phyloP scores from a whole-genome alignment of 2,113 vertebrate species.

The Salminus brasiliensis region DNA sequence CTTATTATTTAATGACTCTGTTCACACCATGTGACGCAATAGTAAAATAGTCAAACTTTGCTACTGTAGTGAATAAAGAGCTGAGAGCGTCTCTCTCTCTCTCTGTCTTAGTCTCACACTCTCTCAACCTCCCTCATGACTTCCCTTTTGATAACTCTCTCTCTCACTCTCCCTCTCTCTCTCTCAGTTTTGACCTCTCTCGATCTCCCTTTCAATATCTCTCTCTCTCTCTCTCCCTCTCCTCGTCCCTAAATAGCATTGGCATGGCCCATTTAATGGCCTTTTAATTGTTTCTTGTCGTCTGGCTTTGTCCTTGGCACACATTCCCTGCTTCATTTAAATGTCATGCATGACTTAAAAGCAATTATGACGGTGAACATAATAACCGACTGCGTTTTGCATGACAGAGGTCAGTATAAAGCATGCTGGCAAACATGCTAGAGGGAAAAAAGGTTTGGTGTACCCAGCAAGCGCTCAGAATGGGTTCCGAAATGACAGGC shows the following conservation, averaged over 20 bases:
- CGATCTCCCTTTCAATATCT: not conserved
- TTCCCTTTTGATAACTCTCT: too few relatives aligned
- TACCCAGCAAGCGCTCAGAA: not conserved
- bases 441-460: not conserved
- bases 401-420: conserved; percentile 14
- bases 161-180: conserved; percentile 22
- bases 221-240: conserved; percentile 33
- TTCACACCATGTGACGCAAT: too few relatives aligned
- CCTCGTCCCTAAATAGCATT: conserved; percentile 70
- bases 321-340: conserved; percentile 74
- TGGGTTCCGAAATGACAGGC: not conserved
- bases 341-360: conserved; percentile 70
- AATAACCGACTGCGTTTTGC: not conserved
- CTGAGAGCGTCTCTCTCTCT: not conserved
- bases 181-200: not conserved
- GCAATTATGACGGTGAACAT: conserved; percentile 31
- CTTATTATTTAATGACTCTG: too few relatives aligned
- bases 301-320: conserved; percentile 65
- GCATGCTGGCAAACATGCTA: not conserved
- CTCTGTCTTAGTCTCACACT: too few relatives aligned
- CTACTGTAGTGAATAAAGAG: too few relatives aligned
- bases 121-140: not conserved
- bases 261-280: conserved; percentile 73
- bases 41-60: too few relatives aligned
- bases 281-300: conserved; percentile 75